Conservation (phyloP, 2,888 invertebrate genomes). For the Malacosoma neustria region DNA sequence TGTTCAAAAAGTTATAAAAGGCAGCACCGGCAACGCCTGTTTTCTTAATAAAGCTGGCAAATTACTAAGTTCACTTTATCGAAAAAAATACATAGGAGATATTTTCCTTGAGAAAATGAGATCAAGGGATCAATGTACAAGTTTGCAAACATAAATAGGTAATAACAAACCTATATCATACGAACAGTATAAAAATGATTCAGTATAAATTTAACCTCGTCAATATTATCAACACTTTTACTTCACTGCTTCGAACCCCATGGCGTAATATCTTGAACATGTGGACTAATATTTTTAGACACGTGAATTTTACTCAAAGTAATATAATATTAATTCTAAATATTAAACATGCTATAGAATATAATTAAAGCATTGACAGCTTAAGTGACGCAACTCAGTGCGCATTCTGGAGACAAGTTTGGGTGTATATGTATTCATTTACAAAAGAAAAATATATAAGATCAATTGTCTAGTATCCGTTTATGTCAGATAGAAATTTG, state of each 20-base stretch:
- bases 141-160: neutral
- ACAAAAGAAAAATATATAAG: too few species aligned
- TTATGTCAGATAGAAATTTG: too few species aligned
- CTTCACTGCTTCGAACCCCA: neutral
- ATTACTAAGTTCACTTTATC: conserved; percentile 4
- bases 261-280: neutral
- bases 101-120: conserved; percentile 1
- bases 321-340: too few species aligned
- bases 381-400: too few species aligned
- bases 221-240: neutral
- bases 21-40: neutral
- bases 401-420: too few species aligned
- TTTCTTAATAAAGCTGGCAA: conserved; percentile 3
- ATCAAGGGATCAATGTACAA: neutral
- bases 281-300: too few species aligned
- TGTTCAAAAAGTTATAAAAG: neutral
- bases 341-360: too few species aligned
- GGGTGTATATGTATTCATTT: too few species aligned
- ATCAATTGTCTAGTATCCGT: too few species aligned
- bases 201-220: neutral
- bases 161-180: neutral
- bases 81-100: conserved; percentile 2
- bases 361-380: too few species aligned
- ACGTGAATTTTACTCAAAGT: too few species aligned
- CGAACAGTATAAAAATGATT: neutral